Evolutionary conservation across 2,888 invertebrate species (phyloP).

Genomic region (Pyralis farinalis): DNA sequence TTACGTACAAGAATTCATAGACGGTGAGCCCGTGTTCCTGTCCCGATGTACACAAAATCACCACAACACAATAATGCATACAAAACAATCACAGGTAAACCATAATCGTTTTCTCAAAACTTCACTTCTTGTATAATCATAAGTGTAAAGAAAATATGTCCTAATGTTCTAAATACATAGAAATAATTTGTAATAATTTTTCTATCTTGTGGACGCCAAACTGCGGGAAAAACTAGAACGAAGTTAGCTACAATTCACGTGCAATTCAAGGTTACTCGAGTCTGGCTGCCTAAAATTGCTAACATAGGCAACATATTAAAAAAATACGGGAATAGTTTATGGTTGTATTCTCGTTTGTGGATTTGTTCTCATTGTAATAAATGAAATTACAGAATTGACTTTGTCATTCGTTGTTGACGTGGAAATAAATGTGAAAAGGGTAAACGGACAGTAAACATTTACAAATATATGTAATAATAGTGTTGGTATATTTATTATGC

Average conservation of each 20-base stretch:
- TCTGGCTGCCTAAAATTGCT: too few relatives aligned
- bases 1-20: constrained; percentile 72
- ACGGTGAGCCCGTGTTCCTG: constrained; percentile 73
- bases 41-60: constrained; percentile 76
- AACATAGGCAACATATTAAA: too few relatives aligned
- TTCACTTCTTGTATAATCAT: constrained; percentile 51
- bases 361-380: too few relatives aligned
- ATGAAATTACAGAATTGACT: too few relatives aligned
- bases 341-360: too few relatives aligned
- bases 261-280: constrained; percentile 59
- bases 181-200: constrained; percentile 61
- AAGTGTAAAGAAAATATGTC: constrained; percentile 33
- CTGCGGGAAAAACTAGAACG: constrained; percentile 78
- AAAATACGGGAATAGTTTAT: too few relatives aligned
- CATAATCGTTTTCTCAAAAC: constrained; percentile 56
- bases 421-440: too few relatives aligned
- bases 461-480: too few relatives aligned
- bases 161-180: constrained; percentile 68
- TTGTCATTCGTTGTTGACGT: too few relatives aligned
- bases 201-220: constrained; percentile 76
- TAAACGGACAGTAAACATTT: too few relatives aligned
- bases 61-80: constrained; percentile 52
- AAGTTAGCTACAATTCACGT: constrained; percentile 54
- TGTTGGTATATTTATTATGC: too few relatives aligned
- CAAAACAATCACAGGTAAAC: constrained; percentile 55